Evolutionary conservation across 1,140 invertebrate genomes (phyloP).

Genomic region (Pseudomyrmex flavicornis): DNA sequence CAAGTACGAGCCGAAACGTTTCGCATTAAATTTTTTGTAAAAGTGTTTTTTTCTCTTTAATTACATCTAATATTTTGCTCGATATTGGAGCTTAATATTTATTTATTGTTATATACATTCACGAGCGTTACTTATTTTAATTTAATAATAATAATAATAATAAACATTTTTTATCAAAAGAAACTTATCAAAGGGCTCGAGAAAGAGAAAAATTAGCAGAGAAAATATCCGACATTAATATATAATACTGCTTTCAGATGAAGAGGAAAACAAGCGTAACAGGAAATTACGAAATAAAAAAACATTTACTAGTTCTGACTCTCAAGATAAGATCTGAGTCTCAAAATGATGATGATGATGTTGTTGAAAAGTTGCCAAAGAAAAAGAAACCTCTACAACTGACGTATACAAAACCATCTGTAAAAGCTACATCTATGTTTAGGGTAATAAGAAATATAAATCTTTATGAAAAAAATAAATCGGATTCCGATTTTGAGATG

Average conservation of each 20-base stretch:
- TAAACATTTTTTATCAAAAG: no score
- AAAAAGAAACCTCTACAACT: constrained; percentile 16
- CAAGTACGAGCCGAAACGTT: no score
- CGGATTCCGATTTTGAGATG: background rate
- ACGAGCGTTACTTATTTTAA: no score
- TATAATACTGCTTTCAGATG: constrained; percentile 27
- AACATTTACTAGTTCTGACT: constrained; percentile 11
- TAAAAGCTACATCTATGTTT: constrained; percentile 1
- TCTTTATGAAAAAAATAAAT: background rate
- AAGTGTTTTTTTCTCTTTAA: no score
- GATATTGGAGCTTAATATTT: no score
- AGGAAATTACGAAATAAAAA: constrained; percentile 16
- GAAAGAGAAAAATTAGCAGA: constrained; percentile 23
- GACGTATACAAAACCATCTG: constrained; percentile 15
- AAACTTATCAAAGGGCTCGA: constrained; percentile 16
- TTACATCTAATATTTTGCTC: no score
- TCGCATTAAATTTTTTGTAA: no score
- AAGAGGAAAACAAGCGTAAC: constrained; percentile 6
- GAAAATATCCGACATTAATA: constrained; percentile 2
- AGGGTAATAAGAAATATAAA: background rate
- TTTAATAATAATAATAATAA: no score
- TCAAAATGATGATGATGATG: background rate
- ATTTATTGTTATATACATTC: no score
- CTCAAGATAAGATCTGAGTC: constrained; percentile 14
- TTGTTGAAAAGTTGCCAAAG: background rate